Conservation (phyloP, 2,888 invertebrate species). For the Xanthorhoe spadicearia region DNA sequence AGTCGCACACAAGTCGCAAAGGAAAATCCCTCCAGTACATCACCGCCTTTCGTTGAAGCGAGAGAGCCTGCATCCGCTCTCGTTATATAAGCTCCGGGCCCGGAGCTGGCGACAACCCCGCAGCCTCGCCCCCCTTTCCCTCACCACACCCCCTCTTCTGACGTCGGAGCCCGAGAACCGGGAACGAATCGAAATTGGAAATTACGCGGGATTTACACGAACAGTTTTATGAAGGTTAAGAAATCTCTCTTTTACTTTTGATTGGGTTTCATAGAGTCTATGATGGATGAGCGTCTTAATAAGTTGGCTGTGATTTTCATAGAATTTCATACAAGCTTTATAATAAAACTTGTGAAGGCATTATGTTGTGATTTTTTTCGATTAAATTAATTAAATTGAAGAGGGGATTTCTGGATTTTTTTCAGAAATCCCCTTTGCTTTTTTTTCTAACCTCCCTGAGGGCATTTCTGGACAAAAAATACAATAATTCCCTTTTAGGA, state of each 20-base stretch:
- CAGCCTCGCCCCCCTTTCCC: conserved; percentile 34
- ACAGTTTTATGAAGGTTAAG: conserved; percentile 32
- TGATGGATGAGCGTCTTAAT: neutral
- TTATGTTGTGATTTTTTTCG: neutral
- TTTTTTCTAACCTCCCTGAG: too few species aligned
- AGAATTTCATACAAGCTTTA: neutral
- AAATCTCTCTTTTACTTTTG: conserved; percentile 4
- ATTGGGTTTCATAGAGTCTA: neutral
- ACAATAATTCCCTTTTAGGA: too few species aligned
- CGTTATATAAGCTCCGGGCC: conserved; percentile 83
- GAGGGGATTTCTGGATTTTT: too few species aligned
- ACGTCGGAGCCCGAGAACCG: conserved; percentile 42
- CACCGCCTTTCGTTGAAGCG: conserved; percentile 65
- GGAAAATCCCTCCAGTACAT: conserved; percentile 51
- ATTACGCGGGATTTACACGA: conserved; percentile 33
- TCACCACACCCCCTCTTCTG: conserved; percentile 32
- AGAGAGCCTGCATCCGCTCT: conserved; percentile 76
- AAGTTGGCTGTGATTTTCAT: neutral
- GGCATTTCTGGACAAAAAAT: too few species aligned
- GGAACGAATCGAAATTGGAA: conserved; percentile 43
- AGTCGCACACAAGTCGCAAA: conserved; percentile 41
- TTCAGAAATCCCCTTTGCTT: too few species aligned
- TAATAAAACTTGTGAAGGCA: neutral
- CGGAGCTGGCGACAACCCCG: conserved; percentile 70
- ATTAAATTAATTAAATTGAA: too few species aligned